Conservation (phyloP, 2,797 vertebrate genomes). For the Sarcophilus harrisii region DNA sequence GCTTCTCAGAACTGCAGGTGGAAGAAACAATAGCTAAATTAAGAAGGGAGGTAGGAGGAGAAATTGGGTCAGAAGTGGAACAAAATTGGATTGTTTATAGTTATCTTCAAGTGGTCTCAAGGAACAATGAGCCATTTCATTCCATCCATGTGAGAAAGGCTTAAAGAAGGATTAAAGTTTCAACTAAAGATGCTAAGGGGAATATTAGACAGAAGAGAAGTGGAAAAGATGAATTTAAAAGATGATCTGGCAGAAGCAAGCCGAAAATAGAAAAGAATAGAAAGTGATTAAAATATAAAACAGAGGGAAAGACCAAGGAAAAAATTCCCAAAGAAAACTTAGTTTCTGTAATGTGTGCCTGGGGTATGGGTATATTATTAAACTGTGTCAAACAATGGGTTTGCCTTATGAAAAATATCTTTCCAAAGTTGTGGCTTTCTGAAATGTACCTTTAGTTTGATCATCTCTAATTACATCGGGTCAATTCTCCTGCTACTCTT, state of each 20-base stretch:
- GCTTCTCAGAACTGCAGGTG: not conserved
- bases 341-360: not conserved
- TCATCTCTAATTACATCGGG: constrained; percentile 18
- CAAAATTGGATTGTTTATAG: not conserved
- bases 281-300: not conserved
- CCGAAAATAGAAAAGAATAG: not conserved
- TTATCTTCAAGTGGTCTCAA: not conserved
- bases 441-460: constrained; percentile 27
- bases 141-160: constrained; percentile 45
- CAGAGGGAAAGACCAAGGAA: not conserved
- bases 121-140: constrained; percentile 32
- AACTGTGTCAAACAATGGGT: constrained; percentile 1
- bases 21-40: not conserved
- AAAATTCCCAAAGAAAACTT: not conserved
- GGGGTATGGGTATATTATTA: constrained; percentile 2
- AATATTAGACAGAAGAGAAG: not conserved
- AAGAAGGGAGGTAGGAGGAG: constrained; percentile 13
- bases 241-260: not conserved
- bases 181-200: constrained; percentile 33
- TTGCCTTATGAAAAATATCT: constrained; percentile 34
- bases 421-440: constrained; percentile 7
- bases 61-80: not conserved
- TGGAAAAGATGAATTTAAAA: constrained; percentile 27
- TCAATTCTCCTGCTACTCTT: not conserved
- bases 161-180: not conserved